Evolutionary conservation across 1,140 invertebrate species (phyloP).

Genomic region (Daktulosphaira vitifoliae): DNA sequence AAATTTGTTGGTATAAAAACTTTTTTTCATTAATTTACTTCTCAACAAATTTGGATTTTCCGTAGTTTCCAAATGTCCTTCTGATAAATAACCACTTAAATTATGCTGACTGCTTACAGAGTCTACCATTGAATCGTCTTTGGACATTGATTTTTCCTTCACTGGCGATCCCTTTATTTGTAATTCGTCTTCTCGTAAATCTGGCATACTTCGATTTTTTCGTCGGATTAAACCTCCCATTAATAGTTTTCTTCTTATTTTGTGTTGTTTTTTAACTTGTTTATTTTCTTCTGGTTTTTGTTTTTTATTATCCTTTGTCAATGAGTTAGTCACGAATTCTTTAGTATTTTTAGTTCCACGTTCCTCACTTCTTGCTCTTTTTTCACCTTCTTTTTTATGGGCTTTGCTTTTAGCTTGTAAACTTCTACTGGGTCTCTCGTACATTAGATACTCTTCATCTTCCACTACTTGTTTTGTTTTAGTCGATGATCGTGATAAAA

Average conservation of each 20-base stretch:
- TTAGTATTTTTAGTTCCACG: slow-evolving; percentile 54
- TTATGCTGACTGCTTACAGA: slow-evolving; percentile 53
- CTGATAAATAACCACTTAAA: slow-evolving; percentile 73
- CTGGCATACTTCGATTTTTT: slow-evolving; percentile 85
- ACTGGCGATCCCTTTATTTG: slow-evolving; percentile 35
- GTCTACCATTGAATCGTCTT: slow-evolving; percentile 65
- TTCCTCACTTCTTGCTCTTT: slow-evolving; percentile 72
- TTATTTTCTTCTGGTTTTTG: slow-evolving; percentile 48
- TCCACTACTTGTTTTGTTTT: slow-evolving; percentile 52
- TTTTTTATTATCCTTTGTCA: slow-evolving; percentile 38
- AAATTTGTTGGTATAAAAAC: slow-evolving; percentile 64
- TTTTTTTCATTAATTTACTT: slow-evolving; percentile 80
- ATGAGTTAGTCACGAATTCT: slow-evolving; percentile 39
- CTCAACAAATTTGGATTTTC: slow-evolving; percentile 73
- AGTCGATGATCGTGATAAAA: slow-evolving; percentile 38
- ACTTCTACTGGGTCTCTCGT: slow-evolving; percentile 56
- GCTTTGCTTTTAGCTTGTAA: slow-evolving; percentile 52
- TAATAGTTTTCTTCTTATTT: slow-evolving; percentile 73
- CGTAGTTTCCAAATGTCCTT: slow-evolving; percentile 73
- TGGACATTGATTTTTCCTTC: slow-evolving; percentile 43
- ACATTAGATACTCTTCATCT: slow-evolving; percentile 59
- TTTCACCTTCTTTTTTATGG: slow-evolving; percentile 63
- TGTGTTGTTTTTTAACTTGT: slow-evolving; percentile 82
- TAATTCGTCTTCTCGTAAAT: slow-evolving; percentile 58
- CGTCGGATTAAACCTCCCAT: slow-evolving; percentile 81